Conservation (phyloP, 2,113 vertebrate species). For the Microcebus murinus region DNA sequence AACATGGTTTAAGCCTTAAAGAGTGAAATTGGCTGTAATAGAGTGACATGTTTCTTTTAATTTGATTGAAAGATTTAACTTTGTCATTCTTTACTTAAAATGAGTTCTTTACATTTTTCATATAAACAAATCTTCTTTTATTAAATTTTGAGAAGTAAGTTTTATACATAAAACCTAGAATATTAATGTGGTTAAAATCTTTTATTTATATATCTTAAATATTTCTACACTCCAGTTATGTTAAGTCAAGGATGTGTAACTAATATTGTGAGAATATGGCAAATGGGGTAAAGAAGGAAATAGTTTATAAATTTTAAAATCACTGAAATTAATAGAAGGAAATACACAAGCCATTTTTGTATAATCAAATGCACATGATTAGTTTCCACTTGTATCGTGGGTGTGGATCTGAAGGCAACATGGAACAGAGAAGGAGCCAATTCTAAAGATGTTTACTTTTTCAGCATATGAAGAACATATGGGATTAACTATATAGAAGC, state of each 20-base stretch:
- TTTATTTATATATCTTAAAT: neutral
- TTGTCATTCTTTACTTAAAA: constrained; percentile 30
- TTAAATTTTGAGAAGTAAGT: neutral
- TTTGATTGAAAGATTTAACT: constrained; percentile 24
- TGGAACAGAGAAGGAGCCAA: constrained; percentile 7
- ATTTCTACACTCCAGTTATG: neutral
- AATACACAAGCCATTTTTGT: constrained; percentile 41
- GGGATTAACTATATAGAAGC: constrained; percentile 52
- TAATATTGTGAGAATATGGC: constrained; percentile 45
- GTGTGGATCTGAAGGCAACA: constrained; percentile 46
- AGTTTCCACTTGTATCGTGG: constrained; percentile 60
- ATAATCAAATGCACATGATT: constrained; percentile 66
- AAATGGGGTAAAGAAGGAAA: constrained; percentile 52
- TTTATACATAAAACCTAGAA: neutral
- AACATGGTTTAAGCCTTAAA: neutral
- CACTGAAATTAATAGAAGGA: constrained; percentile 63
- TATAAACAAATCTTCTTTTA: neutral
- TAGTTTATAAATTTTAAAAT: constrained; percentile 54
- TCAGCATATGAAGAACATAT: constrained; percentile 38
- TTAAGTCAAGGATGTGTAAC: constrained; percentile 1
- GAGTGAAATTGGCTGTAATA: neutral
- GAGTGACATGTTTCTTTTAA: neutral
- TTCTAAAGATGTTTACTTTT: constrained; percentile 61
- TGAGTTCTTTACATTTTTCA: neutral
- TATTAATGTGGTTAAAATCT: neutral